Evolutionary conservation across 2,113 vertebrate species (phyloP).

Genomic region (Forbesichthys agassizii): DNA sequence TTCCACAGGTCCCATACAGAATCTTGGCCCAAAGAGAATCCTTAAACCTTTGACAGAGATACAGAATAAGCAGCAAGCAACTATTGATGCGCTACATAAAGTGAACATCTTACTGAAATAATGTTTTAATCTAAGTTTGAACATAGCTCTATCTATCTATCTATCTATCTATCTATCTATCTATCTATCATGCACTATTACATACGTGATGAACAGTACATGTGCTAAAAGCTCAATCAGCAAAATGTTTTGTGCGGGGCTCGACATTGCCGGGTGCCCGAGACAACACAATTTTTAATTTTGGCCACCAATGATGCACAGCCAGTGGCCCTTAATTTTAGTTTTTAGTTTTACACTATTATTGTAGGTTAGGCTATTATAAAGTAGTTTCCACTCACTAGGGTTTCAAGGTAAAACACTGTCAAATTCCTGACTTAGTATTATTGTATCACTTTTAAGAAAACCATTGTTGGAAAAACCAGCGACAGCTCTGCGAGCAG

Average conservation of each 20-base stretch:
- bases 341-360: background rate
- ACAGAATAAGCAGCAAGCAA: conserved; percentile 28
- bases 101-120: conserved; percentile 34
- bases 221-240: too few relatives aligned
- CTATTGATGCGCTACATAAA: conserved; percentile 23
- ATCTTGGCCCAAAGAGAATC: conserved; percentile 52
- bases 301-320: too few relatives aligned
- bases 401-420: too few relatives aligned
- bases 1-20: conserved; percentile 57
- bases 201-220: too few relatives aligned
- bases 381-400: too few relatives aligned
- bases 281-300: too few relatives aligned
- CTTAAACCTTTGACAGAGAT: conserved; percentile 55
- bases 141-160: too few relatives aligned
- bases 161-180: conserved; percentile 26
- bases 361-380: background rate
- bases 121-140: conserved; percentile 15
- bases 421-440: too few relatives aligned
- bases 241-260: background rate
- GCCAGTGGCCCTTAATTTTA: background rate
- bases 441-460: too few relatives aligned
- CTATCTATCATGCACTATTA: conserved; percentile 34
- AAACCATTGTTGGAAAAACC: too few relatives aligned
- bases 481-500: too few relatives aligned
- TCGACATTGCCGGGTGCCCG: too few relatives aligned